Percentiles rank a stretch among this genome's conserved stretches.
Evolutionary conservation across 2,797 vertebrate species (phyloP).

Genomic region (Pangasius larnaudii): DNA sequence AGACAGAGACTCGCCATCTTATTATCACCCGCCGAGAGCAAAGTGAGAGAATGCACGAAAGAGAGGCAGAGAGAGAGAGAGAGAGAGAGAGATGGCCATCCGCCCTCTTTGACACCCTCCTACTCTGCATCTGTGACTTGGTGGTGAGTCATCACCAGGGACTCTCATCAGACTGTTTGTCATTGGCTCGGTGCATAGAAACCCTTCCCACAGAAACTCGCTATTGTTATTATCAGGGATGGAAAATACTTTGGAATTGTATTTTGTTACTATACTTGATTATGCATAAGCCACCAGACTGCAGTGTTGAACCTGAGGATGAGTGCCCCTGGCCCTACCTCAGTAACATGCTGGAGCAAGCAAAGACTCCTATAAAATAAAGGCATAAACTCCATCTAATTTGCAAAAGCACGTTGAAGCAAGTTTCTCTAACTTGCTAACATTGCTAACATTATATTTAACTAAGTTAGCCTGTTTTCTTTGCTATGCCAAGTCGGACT

Average conservation of each 20-base stretch:
- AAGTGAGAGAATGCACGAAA: slow-evolving; percentile 12
- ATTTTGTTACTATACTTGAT: neutral
- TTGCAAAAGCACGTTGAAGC: neutral
- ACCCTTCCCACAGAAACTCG: neutral
- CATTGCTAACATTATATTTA: neutral
- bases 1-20: slow-evolving; percentile 42
- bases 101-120: slow-evolving; percentile 53
- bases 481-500: neutral
- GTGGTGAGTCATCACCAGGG: slow-evolving; percentile 50
- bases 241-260: neutral
- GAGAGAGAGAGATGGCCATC: slow-evolving; percentile 38
- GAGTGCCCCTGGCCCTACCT: too few relatives aligned
- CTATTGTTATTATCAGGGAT: neutral
- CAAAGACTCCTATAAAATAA: neutral
- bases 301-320: neutral
- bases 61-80: slow-evolving; percentile 10
- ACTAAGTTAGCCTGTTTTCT: neutral
- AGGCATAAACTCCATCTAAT: neutral
- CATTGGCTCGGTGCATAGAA: slow-evolving; percentile 24
- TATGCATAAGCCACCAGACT: neutral
- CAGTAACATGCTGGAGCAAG: too few relatives aligned
- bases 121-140: slow-evolving; percentile 59
- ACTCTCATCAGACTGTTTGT: slow-evolving; percentile 33
- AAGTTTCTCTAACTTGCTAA: neutral
- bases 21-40: slow-evolving; percentile 40